Evolutionary conservation across 2,797 vertebrate genomes (phyloP).

Genomic region (Novumbra hubbsi): DNA sequence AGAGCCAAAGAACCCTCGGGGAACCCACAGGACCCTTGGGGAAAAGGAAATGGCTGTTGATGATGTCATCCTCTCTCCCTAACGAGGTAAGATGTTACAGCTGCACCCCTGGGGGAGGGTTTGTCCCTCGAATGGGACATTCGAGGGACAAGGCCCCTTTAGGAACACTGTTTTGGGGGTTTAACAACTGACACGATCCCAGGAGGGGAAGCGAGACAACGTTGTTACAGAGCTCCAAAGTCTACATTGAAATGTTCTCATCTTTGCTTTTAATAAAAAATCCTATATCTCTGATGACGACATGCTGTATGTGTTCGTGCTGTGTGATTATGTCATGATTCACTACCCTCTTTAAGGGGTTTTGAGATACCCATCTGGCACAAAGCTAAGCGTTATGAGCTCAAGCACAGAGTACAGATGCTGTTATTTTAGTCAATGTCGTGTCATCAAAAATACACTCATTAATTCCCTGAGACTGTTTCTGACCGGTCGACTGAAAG

Average conservation of each 20-base stretch:
- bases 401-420: not conserved
- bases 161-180: slow-evolving; percentile 31
- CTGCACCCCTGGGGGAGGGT: slow-evolving; percentile 13
- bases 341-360: too few species aligned
- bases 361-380: too few species aligned
- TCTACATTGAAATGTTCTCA: not conserved
- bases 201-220: not conserved
- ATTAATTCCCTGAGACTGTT: slow-evolving; percentile 16
- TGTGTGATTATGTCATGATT: too few species aligned
- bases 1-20: slow-evolving; percentile 29
- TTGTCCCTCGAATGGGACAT: slow-evolving; percentile 21
- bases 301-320: too few species aligned
- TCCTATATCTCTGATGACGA: too few species aligned
- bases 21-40: slow-evolving; percentile 33
- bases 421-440: slow-evolving; percentile 33
- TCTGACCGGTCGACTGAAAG: slow-evolving; percentile 43
- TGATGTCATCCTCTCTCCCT: slow-evolving; percentile 53
- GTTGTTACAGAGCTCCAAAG: slow-evolving; percentile 22
- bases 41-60: slow-evolving; percentile 19
- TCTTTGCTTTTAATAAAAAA: not conserved
- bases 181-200: slow-evolving; percentile 9
- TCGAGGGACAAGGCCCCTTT: slow-evolving; percentile 36
- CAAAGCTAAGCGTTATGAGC: not conserved
- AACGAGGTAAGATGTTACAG: slow-evolving; percentile 46
- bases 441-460: not conserved